Evolutionary conservation across 2,113 vertebrate species (phyloP).

Genomic region (Coryphaenoides rupestris): DNA sequence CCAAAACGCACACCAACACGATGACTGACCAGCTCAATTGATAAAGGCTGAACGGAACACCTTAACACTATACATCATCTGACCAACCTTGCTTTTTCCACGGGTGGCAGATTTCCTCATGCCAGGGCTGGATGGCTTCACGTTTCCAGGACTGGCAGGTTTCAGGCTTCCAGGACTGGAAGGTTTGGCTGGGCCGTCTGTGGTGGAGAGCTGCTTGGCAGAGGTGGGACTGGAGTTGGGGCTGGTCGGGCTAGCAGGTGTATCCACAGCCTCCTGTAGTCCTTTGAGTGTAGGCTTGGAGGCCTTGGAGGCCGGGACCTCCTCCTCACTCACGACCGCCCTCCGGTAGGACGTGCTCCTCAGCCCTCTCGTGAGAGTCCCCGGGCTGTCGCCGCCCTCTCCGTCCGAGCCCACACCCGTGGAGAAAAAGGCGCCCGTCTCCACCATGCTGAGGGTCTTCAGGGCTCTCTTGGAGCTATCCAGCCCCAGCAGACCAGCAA

Average conservation of each 20-base stretch:
- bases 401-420: constrained; percentile 56
- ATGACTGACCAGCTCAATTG: no score
- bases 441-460: constrained; percentile 85
- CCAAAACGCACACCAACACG: no score
- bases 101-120: constrained; percentile 39
- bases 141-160: constrained; percentile 16
- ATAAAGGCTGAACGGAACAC: no score
- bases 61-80: no score
- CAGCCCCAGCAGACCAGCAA: constrained; percentile 48
- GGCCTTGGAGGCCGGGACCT: constrained; percentile 76
- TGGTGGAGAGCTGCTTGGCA: no score
- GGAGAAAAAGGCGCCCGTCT: constrained; percentile 64
- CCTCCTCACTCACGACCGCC: constrained; percentile 88
- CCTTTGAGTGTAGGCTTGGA: constrained; percentile 75
- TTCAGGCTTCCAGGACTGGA: constrained; percentile 16
- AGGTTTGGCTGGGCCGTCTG: background rate
- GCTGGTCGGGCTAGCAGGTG: constrained; percentile 41
- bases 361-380: constrained; percentile 77
- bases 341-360: constrained; percentile 91
- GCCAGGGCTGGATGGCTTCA: constrained; percentile 26
- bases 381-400: constrained; percentile 73
- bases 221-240: background rate
- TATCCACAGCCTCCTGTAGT: constrained; percentile 74
- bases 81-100: constrained; percentile 51
- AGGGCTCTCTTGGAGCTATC: constrained; percentile 68